Percentiles rank a stretch among this genome's conserved stretches.
These are phyloP conservation scores for Luffia ferchaultella DNA, from an alignment of 2,888 invertebrate species.

Conservation along the genomic window DNA sequence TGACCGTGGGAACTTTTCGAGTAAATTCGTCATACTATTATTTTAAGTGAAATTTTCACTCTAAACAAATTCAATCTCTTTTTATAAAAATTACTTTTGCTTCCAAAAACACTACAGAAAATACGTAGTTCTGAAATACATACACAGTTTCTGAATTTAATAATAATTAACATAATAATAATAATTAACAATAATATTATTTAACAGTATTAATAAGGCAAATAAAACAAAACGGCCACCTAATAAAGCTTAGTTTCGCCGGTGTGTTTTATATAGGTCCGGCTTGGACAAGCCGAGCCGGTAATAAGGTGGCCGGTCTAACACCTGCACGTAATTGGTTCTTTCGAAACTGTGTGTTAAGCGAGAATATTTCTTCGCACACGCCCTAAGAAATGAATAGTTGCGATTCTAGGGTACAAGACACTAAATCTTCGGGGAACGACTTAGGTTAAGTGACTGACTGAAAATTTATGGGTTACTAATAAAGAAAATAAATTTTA, in stretches of 20 bases:
- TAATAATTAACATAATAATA: too few species aligned
- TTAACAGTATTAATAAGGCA: too few species aligned
- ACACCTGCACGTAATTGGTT: conserved; percentile 40
- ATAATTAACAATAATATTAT: too few species aligned
- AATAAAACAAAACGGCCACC: background rate
- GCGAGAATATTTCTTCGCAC: conserved; percentile 7
- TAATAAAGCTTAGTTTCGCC: conserved; percentile 17
- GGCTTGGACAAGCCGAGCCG: conserved; percentile 12
- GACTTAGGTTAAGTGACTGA: too few species aligned
- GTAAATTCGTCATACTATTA: too few species aligned
- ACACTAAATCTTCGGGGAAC: background rate
- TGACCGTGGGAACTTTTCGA: too few species aligned
- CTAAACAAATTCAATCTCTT: background rate
- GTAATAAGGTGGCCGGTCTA: conserved; percentile 22
- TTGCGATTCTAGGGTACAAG: background rate
- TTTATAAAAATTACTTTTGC: background rate
- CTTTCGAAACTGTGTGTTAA: conserved; percentile 12
- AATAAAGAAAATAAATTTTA: too few species aligned
- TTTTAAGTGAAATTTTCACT: background rate
- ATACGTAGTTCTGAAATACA: background rate
- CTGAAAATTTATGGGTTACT: too few species aligned
- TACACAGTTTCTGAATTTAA: too few species aligned
- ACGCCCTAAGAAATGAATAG: background rate
- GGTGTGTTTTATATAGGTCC: conserved; percentile 18
- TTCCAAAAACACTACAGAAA: background rate